A percentile compares a stretch with the other conserved stretches of the same genome.
These are phyloP conservation scores for Drosophila merina DNA, from an alignment of 2,888 invertebrate genomes.

Conservation along the genomic window DNA sequence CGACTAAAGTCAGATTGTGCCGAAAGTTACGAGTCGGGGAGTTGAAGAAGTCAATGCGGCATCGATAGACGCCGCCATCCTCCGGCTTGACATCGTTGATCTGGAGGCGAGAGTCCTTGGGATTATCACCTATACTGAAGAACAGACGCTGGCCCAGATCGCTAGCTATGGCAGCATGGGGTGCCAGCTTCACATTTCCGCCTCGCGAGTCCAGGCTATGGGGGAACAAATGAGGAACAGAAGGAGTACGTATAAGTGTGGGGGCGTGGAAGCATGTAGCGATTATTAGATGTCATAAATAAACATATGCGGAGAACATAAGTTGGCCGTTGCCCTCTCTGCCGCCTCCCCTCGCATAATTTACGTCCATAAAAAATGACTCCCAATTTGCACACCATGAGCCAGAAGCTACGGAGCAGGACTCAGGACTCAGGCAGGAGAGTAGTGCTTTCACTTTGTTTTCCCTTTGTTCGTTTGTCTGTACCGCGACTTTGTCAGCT, in stretches of 20 bases:
- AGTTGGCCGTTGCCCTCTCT: conserved; percentile 51
- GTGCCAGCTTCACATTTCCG: conserved; percentile 87
- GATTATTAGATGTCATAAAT: conserved; percentile 77
- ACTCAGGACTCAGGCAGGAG: conserved; percentile 16
- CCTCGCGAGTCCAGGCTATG: conserved; percentile 91
- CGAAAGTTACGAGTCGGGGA: conserved; percentile 94
- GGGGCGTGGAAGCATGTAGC: conserved; percentile 59
- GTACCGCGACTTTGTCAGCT: conserved; percentile 64
- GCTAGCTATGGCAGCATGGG: conserved; percentile 91
- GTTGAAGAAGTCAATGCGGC: conserved; percentile 94
- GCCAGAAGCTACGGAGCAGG: conserved; percentile 22
- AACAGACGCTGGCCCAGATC: conserved; percentile 90
- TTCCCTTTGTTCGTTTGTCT: conserved; percentile 21
- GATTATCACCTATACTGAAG: conserved; percentile 89
- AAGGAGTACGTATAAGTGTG: conserved; percentile 46
- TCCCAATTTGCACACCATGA: conserved; percentile 66
- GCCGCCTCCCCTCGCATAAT: conserved; percentile 58
- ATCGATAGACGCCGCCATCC: conserved; percentile 94
- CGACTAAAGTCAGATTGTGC: conserved; percentile 94
- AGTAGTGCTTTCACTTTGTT: conserved; percentile 15
- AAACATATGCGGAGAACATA: conserved; percentile 73
- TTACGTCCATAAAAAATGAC: conserved; percentile 74
- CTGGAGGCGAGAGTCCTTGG: conserved; percentile 89
- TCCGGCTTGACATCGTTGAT: conserved; percentile 89
- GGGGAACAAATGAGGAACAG: conserved; percentile 6